Base-by-base conservation (phyloP, 2,113 vertebrate species). In the Echinops telfairi region DNA sequence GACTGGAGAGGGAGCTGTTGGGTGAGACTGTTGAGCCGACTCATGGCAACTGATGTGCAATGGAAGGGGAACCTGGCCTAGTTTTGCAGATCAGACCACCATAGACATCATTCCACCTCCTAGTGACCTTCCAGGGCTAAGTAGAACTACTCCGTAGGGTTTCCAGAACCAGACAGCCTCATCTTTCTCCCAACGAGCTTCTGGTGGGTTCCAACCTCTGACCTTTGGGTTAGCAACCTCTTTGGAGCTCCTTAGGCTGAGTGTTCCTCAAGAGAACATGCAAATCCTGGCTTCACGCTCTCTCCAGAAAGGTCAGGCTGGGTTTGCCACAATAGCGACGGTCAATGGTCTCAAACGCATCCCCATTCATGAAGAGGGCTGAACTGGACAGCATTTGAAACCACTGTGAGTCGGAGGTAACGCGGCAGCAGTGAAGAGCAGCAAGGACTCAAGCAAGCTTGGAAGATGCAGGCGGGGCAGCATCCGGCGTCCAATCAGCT, bases 251-350 rank as follows among this genome's bases (percentile, higher is more conserved):
- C 86, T 71, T 77, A 68, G 33, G 27, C 36, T 43, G 14, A 40
- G 17, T 22, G 90, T 86, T 92, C 93, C 71, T 91, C 73, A 60
- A 83, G 53, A 47, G 29, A 66, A 5, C 38, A 47, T 31, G 7
- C 16, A 68, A 19, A 68, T 68, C 12, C 62, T 94, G 17, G 7
- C 43, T 92, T 86, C 33, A 1, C n/a, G 79, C 53, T 91, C 6
- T 81, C 38, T 96, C 78, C 70, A 40, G 66, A 78, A 80, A 81
- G 58, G 60, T 80, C 83, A 80, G n/a, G 4, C 80, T 66, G 78
- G 62, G 14, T 73, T 73, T 36, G 71, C 33, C 71, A 20, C 71
- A 36, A 73, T 22, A 73, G 33, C 17, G 19, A 22, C 33, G 22
- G 15, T n/a, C 47, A 20, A 22, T 36, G n/a, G 71, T 22, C 33